Evolutionary conservation across 1,140 invertebrate species (phyloP), one percentile per base, ranked within the genome.

Genomic region (Papilio helenus): DNA sequence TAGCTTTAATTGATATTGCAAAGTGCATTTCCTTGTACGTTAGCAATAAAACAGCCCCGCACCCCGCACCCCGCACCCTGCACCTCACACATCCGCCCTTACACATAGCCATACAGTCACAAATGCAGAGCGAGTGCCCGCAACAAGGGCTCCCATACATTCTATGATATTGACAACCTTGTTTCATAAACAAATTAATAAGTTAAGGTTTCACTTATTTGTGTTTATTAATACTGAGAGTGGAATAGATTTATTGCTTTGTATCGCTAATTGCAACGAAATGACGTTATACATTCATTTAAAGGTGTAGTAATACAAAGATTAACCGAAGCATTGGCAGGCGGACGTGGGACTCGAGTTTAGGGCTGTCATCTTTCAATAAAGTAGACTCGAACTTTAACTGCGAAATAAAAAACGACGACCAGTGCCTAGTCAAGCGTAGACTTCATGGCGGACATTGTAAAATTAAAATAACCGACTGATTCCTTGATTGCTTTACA

Each of bases 1-100:
- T 61, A 23, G 61, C 26, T 5, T 68, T 68, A 68, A 68, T 68
- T 68, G 10, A 68, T 68, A 68, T 68, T 68, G 61, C 61, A 34
- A 29, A 68, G 61, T 68, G 61, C 61, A 68, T 68, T 29, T 68
- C 26, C 61, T 18, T 68, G 61, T 68, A 68, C 61, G 14, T 26
- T 26, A 18, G 10, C 26, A 34, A 68, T 68, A 29, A 68, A 34
- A 68, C 26, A n/a, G n/a, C 7, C 51, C 20, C 61, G 12, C 9
- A 10, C 55, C 55, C 55, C 51, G 16, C 18, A 3, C 20, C 10
- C 58, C 10, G 2, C 20, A 10, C 20, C 55, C 20, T 20, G 20
- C 55, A 61, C n/a, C 55, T 1, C 16, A 2, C 14, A 2, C 14
- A 16, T 3, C 3, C 49, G 34, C 34, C 34, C 0, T 2, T 14